A percentile compares a stretch with the other conserved stretches of the same genome.
phyloP scores from a whole-genome alignment of 2,888 invertebrate species.

The Eupithecia dodoneata region DNA sequence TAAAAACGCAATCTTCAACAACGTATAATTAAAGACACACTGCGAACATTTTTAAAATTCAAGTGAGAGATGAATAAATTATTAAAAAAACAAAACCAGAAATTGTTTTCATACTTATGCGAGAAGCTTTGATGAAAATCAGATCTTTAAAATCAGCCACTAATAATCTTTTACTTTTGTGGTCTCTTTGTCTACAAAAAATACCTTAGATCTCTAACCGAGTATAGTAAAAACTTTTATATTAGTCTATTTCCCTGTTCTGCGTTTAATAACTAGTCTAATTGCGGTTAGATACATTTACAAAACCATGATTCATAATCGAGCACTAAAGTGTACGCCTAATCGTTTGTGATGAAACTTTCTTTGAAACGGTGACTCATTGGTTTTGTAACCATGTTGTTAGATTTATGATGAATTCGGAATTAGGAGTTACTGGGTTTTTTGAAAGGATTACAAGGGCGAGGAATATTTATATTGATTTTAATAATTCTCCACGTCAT shows the following conservation, averaged over 20 bases:
- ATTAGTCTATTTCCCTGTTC: neutral
- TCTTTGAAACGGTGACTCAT: conserved; percentile 20
- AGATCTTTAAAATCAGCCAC: too few species aligned
- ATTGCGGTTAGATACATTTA: conserved; percentile 18
- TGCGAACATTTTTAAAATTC: too few species aligned
- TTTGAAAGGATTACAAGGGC: neutral
- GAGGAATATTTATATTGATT: neutral
- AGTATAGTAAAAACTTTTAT: too few species aligned
- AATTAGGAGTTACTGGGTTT: neutral
- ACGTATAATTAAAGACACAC: too few species aligned
- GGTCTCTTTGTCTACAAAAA: too few species aligned
- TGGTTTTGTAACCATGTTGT: conserved; percentile 10
- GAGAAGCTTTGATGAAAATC: too few species aligned
- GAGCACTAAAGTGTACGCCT: conserved; percentile 5
- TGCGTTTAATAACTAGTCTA: neutral
- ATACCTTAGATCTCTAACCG: too few species aligned
- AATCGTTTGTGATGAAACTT: conserved; percentile 24
- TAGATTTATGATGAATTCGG: neutral
- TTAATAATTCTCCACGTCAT: neutral
- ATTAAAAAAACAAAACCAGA: too few species aligned
- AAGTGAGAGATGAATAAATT: too few species aligned
- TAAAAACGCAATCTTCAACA: too few species aligned
- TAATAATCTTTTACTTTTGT: too few species aligned
- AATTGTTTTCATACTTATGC: too few species aligned
- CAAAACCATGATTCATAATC: conserved; percentile 25